Base-by-base conservation (phyloP, 92 coral and sea anemone genomes). In the Nematostella vectensis region DNA sequence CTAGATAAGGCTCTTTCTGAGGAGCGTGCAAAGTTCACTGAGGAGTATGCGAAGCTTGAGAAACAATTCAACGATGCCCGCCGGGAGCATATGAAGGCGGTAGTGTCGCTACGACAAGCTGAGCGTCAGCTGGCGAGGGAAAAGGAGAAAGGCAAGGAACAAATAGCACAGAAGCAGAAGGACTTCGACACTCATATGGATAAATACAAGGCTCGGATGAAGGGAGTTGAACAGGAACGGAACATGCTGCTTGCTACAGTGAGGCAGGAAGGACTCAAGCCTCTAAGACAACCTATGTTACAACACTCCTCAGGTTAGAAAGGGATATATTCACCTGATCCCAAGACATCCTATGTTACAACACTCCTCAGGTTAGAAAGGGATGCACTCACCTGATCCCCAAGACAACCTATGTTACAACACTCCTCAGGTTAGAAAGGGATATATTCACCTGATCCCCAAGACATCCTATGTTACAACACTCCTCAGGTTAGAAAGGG, bases 1-100 rank as follows among this genome's bases (percentile, higher is more conserved):
- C 40, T 85, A 18, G 87, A 47, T 1, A 55, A 40, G 31, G 87
- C 79, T 27, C 27, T 89, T 19, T 72, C 74, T 27, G 68, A 62
- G 27, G 86, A 89, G 53, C 89, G 78, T 57, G 87, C 88, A 21
- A 77, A 64, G 57, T 81, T 80, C 50, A 70, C 76, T 16, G 89
- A 85, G 39, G 76, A 85, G 44, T 60, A 85, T 68, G 85, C 80
- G 21, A 54, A 67, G 8, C 54, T 89, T 0, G 97, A 89, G 55
- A 76, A 70, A 47, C 97, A 81, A 27, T 65, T 85, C 38, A 89
- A 77, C 52, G 89, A 78, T 4, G 75, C 77, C 8, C 78, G 89
- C 36, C 81, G 83, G 29, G 96, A 89, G 59, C 96, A 89, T 68
- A 62, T 83, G 29, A 89, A 89, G 72, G 81, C 94, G 30, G 78